phyloP scores from a whole-genome alignment of 2,888 invertebrate species.

The Philonicus albiceps region DNA sequence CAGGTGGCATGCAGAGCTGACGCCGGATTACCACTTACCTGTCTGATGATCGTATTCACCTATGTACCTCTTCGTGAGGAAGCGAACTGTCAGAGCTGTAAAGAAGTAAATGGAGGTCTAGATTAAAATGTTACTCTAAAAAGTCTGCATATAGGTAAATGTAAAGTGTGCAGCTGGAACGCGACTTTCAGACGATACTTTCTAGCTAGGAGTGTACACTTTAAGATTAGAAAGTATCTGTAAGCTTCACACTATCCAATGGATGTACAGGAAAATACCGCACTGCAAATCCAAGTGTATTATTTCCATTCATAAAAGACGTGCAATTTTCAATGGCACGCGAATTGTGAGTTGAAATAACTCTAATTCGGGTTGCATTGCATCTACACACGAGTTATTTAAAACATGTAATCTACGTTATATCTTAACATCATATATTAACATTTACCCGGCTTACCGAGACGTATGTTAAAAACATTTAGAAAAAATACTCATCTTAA shows the following conservation, averaged over 20 bases:
- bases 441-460: too few relatives aligned
- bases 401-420: too few relatives aligned
- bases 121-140: neutral
- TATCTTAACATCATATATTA: too few relatives aligned
- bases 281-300: too few relatives aligned
- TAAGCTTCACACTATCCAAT: neutral
- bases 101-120: slow-evolving; percentile 52
- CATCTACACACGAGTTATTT: too few relatives aligned
- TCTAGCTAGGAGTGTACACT: neutral
- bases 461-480: too few relatives aligned
- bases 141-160: neutral
- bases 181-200: neutral
- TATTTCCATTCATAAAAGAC: too few relatives aligned
- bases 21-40: slow-evolving; percentile 67
- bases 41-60: slow-evolving; percentile 95
- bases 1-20: neutral
- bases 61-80: slow-evolving; percentile 91
- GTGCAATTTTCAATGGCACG: too few relatives aligned
- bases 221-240: neutral
- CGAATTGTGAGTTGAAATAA: too few relatives aligned
- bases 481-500: too few relatives aligned
- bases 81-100: slow-evolving; percentile 85
- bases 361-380: too few relatives aligned
- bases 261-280: neutral
- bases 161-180: neutral